These are phyloP conservation scores for Lepidurus arcticus DNA, from an alignment of 1,140 invertebrate species.

Conservation along the genomic window DNA sequence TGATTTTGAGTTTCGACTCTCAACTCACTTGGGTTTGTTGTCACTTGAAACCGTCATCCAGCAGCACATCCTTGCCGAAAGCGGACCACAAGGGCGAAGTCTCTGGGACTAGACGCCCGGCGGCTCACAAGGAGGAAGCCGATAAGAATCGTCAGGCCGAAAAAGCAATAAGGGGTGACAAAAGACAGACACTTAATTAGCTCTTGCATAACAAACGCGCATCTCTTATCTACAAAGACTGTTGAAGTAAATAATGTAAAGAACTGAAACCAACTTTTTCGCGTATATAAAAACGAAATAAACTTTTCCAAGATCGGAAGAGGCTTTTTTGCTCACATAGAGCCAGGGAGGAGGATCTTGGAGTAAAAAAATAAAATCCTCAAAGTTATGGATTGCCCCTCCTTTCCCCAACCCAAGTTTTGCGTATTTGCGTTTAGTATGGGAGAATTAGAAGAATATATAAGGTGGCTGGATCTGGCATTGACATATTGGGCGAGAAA, in stretches of 20 bases:
- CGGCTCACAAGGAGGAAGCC: neutral
- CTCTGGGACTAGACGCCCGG: neutral
- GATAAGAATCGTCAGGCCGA: constrained; percentile 3
- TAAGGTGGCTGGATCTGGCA: neutral
- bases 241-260: neutral
- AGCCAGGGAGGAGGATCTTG: neutral
- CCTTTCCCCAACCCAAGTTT: neutral
- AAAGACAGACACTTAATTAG: neutral
- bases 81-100: neutral
- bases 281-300: no score
- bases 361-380: no score
- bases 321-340: neutral
- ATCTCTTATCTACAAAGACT: neutral
- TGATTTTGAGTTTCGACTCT: neutral
- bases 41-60: no score
- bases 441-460: neutral
- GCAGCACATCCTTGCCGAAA: neutral
- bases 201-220: neutral
- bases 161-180: neutral
- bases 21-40: neutral
- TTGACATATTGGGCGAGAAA: constrained; percentile 4
- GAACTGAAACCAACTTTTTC: neutral
- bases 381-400: no score
- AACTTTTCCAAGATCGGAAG: neutral
- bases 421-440: neutral